Percentiles rank a stretch among this genome's conserved stretches.
Evolutionary conservation across 2,888 invertebrate genomes (phyloP).

Genomic region (Ophion obscuratus): DNA sequence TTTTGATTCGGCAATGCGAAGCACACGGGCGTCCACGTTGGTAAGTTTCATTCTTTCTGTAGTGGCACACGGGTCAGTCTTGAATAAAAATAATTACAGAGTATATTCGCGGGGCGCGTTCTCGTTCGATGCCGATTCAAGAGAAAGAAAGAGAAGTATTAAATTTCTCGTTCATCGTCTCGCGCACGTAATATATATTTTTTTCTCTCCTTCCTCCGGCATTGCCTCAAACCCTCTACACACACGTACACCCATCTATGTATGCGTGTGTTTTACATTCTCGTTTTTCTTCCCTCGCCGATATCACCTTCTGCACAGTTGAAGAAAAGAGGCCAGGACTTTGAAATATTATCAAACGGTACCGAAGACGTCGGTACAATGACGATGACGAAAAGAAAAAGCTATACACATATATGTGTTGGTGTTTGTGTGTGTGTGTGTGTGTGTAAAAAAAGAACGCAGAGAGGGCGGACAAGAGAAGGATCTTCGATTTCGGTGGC

Average conservation of each 20-base stretch:
- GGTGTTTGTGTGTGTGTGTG: slow-evolving; percentile 8
- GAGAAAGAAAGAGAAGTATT: slow-evolving; percentile 36
- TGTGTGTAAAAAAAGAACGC: slow-evolving; percentile 24
- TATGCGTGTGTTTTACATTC: slow-evolving; percentile 18
- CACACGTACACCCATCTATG: slow-evolving; percentile 23
- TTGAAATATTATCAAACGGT: slow-evolving; percentile 58
- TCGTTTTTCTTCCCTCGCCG: slow-evolving; percentile 59
- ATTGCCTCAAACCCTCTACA: slow-evolving; percentile 30
- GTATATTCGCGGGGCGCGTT: slow-evolving; percentile 22
- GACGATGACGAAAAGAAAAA: slow-evolving; percentile 55
- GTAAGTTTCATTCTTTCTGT: slow-evolving; percentile 6
- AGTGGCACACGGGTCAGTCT: slow-evolving; percentile 20
- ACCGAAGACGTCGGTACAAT: slow-evolving; percentile 61
- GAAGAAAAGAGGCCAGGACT: slow-evolving; percentile 19
- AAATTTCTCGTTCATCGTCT: slow-evolving; percentile 39
- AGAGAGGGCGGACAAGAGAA: slow-evolving; percentile 19
- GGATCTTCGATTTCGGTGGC: slow-evolving; percentile 60
- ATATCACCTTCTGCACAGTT: slow-evolving; percentile 39
- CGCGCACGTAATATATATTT: slow-evolving; percentile 39
- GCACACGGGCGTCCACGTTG: neutral
- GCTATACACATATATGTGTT: neutral
- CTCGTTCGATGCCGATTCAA: slow-evolving; percentile 24
- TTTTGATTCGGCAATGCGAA: neutral
- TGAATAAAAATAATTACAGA: slow-evolving; percentile 48
- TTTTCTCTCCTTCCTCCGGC: slow-evolving; percentile 21